Conservation (phyloP, 2,113 vertebrate species). For the Petromus typicus region DNA sequence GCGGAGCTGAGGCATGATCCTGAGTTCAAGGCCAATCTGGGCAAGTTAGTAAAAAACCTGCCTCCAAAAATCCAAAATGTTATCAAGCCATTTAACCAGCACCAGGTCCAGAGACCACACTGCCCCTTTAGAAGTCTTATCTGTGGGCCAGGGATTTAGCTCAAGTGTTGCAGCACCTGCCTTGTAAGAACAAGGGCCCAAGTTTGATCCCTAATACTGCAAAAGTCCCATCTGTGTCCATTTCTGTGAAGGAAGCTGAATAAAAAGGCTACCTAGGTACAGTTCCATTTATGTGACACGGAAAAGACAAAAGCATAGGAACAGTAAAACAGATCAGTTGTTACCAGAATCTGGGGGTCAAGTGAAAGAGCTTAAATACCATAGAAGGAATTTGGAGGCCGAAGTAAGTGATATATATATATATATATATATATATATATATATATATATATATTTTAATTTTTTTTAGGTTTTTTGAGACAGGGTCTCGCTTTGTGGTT, state of each 20-base stretch:
- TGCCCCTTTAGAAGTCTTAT: not conserved
- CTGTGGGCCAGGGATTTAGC: too few relatives aligned
- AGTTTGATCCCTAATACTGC: too few relatives aligned
- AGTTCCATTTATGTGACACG: not conserved
- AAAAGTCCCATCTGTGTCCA: not conserved
- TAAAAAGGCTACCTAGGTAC: not conserved
- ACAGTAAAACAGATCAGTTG: not conserved
- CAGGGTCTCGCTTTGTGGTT: too few relatives aligned
- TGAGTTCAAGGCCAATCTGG: not conserved
- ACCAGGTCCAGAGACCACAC: not conserved
- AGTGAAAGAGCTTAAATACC: not conserved
- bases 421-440: too few relatives aligned
- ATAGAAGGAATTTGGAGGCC: not conserved
- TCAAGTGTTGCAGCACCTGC: too few relatives aligned
- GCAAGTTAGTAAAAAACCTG: not conserved
- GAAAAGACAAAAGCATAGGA: not conserved
- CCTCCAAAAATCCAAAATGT: not conserved
- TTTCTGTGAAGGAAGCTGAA: not conserved
- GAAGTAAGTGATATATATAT: too few relatives aligned
- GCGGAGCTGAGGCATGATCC: not conserved
- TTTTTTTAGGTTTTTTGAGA: too few relatives aligned
- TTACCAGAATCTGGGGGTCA: not conserved
- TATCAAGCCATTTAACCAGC: not conserved
- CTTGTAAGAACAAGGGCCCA: too few relatives aligned
- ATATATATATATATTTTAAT: too few relatives aligned